Evolutionary conservation across 2,888 invertebrate species (phyloP).

Genomic region (Zootermopsis nevadensis): DNA sequence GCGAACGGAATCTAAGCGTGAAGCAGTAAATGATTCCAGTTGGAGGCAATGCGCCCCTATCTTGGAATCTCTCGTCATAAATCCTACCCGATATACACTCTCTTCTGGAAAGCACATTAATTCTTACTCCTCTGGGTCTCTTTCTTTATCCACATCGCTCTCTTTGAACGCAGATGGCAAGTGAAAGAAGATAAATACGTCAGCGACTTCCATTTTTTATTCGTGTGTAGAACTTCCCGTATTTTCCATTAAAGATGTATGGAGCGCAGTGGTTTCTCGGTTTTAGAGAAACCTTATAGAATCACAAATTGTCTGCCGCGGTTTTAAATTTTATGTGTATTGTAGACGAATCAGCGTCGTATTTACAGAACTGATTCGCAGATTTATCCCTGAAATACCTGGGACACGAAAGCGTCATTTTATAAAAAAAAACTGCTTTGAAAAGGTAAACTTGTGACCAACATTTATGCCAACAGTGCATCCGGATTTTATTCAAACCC

Average conservation of each 20-base stretch:
- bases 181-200: background rate
- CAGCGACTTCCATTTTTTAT: background rate
- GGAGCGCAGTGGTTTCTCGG: background rate
- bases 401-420: too few species aligned
- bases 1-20: background rate
- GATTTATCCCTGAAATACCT: too few species aligned
- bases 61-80: background rate
- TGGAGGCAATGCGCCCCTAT: background rate
- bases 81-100: background rate
- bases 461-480: too few species aligned
- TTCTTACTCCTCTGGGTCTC: background rate
- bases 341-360: too few species aligned
- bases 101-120: slow-evolving; percentile 1
- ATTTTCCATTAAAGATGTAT: background rate
- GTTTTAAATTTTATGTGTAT: too few species aligned
- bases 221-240: background rate
- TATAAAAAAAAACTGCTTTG: too few species aligned
- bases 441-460: too few species aligned
- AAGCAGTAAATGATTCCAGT: background rate
- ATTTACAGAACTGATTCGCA: too few species aligned
- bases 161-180: slow-evolving; percentile 16
- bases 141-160: slow-evolving; percentile 9
- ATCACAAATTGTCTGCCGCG: too few species aligned
- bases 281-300: background rate
- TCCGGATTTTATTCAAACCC: too few species aligned